Base-by-base conservation (phyloP, 2,113 vertebrate genomes). In the Microtus ochrogaster region DNA sequence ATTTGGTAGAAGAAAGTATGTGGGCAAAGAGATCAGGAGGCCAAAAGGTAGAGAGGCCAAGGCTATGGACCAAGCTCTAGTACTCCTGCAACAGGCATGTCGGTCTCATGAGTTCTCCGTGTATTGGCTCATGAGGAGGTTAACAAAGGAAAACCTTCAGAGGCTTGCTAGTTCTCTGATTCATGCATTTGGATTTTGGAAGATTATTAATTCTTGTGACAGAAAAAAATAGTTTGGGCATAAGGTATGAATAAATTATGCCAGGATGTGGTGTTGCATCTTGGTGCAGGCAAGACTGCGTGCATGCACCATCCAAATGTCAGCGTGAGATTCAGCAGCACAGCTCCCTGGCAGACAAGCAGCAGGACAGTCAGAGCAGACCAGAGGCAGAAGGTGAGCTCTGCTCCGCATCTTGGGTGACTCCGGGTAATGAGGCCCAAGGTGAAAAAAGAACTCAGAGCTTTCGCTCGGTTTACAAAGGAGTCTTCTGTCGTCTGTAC, bases 81-180 rank as follows among this genome's bases (percentile, higher is more conserved):
- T 8, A 22, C 30, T 74, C 63, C 61, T 12, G 26, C 8, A 58
- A 30, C 68, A 83, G 86, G n/a, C 41, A 55, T 3, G 0, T 47
- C 63, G 52, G 61, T 85, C 36, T 93, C 52, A 52, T 88, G 70
- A 66, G 28, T 87, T 19, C 28, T 81, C 4, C 19, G 44, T 47
- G 65, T 93, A n/a, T 77, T 90, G 16, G 86, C 33, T 76, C 70
- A 41, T 65, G 44, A 90, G 92, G 41, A 77, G 4, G 84, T 17
- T 30, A 70, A 68, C 4, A 81, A 61, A 81, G 39, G 82, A 85
- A 76, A 93, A 77, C 61, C 36, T 76, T 68, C 70, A 55, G 65
- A 63, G 39, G 55, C 36, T 82, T 94, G 78, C 72, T 92, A 89
- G 63, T 74, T 89, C 44, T 94, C 68, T 83, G 90, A 97, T 84